Base-by-base conservation (phyloP, 2,797 vertebrate genomes). In the Hephaestus fuliginosus region DNA sequence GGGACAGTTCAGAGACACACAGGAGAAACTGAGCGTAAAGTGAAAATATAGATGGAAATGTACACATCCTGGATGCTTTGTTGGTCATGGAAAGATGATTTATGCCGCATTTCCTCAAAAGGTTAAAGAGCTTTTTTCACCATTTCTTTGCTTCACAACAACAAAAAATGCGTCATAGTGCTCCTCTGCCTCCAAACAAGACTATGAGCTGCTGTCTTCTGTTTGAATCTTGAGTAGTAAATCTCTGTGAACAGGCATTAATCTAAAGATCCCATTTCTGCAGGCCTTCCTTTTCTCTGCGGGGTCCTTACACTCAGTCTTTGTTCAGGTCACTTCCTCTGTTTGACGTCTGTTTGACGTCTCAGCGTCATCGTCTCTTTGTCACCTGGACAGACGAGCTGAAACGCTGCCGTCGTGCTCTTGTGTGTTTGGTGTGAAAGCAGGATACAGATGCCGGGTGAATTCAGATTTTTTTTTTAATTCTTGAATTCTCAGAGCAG, bases 401-500 rank as follows among this genome's bases (percentile, higher is more conserved):
- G 17, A 52, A 7, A 2, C 1, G 57, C 51, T 67, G 70, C 53
- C 18, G 22, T 3, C 7, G 9, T 7, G 18, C n/a, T 78, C 52
- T 18, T 1, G 64, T 39, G 1, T 13, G 30, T 55, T 63, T 25
- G 61, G 25, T 49, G 44, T 53, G 36, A 75, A 65, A 43, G 56
- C 22, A 8, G 55, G 22, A 70, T 52, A 9, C 25, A 25, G 73
- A 43, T 10, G 73, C 15, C 14, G 75, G 33, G 30, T 74, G 49
- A 60, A 79, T 81, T 69, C 55, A 52, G 70, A 20, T 52, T 64
- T 36, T 41, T 41, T 25, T 25, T 25, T 25, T 28, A 61, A 46
- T 62, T 41, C 55, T 53, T 36, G 36, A 83, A 66, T 64, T 63
- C 68, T 74, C 70, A n/a, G 43, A 18, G 41, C 57, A 13, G 67